Evolutionary conservation across 2,113 vertebrate species (phyloP), one percentile per base, ranked within the genome.

Genomic region (Ciconia maguari): DNA sequence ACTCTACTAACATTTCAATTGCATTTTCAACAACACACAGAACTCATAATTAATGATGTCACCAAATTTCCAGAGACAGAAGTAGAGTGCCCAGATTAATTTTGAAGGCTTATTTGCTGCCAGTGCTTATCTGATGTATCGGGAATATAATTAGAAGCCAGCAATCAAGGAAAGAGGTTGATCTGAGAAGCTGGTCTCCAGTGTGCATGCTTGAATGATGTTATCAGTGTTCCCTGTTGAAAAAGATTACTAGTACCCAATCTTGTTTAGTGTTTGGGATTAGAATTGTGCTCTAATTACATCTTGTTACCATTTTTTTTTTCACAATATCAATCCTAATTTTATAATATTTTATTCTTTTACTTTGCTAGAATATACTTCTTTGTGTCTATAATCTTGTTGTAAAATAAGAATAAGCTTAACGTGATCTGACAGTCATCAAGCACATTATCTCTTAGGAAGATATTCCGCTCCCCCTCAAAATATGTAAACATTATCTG

Each of bases 401-500:
- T 1, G 6, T 30, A 78, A 84, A 76, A 16, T 9, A 86, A 76
- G 20, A 72, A 51, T 51, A 70, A 16, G 7, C 15, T 25, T 66
- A 70, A 61, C 0, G 0, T 34, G 46, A 71, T 6, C 26, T 48
- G 4, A 85, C 11, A 89, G 24, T 21, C 11, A 69, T 11, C 21
- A 76, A 71, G 36, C 7, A 15, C 20, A 42, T 58, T 38, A 51
- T 64, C 89, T 85, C n/a, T 72, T 51, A 62, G 27, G 48, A 77
- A 52, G 52, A 41, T 34, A 55, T 9, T 10, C 11, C 6, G 3
- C 7, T 2, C 1, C 5, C 1, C 13, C 15, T 10, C 10, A 1
- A 87, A 66, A 62, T 10, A 41, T 0, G 4, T 24, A 36, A 83
- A 12, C 38, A 70, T 52, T 70, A 49, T 7, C 42, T 49, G 27